Evolutionary conservation across 2,797 vertebrate species (phyloP), one percentile per base, ranked within the genome.

Genomic region (Paguma larvata): DNA sequence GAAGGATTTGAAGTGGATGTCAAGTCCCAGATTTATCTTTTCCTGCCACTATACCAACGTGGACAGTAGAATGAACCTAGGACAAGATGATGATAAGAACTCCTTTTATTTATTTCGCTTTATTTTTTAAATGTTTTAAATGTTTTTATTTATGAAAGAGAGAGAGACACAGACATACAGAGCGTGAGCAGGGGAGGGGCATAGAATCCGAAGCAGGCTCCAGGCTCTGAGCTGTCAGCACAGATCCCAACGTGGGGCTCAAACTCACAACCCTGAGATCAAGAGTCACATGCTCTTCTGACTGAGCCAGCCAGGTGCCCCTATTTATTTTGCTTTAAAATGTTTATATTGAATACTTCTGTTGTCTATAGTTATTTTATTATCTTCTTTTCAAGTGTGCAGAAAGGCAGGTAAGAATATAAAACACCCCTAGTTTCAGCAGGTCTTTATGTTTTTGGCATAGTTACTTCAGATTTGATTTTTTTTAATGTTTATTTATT

Each of bases 261-360:
- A 5, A 72, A 72, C 34, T 72, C 34, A 72, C 68, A 72, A 72
- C 68, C 34, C n/a, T 21, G 5, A 72, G 34, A 72, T 72, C 68
- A 41, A 72, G 34, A 72, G 34, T 72, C 38, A 10, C 10, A 23
- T 16, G 12, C 68, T 72, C 46, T 46, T 72, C 21, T 1, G 1
- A 72, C 68, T 13, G 34, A 72, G 34, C 68, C 34, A 41, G 34
- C 21, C 68, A 72, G 34, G 34, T 11, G 34, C 21, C 34, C 11
- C 21, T 65, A 92, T 79, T 87, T 89, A 63, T 91, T 95, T 95
- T 94, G 67, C 51, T 88, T 85, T 68, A 67, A 89, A 51, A 59
- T 91, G 15, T 89, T 79, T 83, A 65, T 77, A 75, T 94, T 87
- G 34, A 46, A 92, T 67, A 73, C 86, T 83, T 91, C 53, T 79